A percentile compares a stretch with the other conserved stretches of the same genome.
Evolutionary conservation across 2,888 invertebrate genomes (phyloP).

Genomic region (Heliconius hortense): DNA sequence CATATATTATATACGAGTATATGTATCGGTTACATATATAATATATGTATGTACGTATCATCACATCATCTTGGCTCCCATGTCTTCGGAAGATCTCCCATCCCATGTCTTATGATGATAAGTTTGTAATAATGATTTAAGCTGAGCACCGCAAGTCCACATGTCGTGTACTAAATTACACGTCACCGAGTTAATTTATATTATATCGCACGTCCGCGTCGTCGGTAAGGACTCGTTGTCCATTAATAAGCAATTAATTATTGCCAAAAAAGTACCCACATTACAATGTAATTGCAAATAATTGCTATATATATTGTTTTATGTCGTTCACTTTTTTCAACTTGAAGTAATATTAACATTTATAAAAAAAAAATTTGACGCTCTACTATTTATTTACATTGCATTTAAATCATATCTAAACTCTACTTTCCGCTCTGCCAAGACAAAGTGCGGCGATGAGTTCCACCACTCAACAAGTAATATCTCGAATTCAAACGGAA

Average conservation of each 20-base stretch:
- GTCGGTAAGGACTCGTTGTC: background rate
- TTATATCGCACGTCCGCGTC: conserved; percentile 5
- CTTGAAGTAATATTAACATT: background rate
- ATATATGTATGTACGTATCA: no score
- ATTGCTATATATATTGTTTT: background rate
- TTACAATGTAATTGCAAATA: background rate
- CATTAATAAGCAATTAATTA: conserved; percentile 25
- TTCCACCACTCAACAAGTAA: background rate
- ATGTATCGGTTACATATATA: no score
- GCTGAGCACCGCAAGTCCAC: background rate
- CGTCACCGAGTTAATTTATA: conserved; percentile 10
- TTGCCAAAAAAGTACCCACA: conserved; percentile 9
- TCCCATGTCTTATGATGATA: no score
- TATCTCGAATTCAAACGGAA: background rate
- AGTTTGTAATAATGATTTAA: background rate
- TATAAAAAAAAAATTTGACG: no score
- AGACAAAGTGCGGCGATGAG: background rate
- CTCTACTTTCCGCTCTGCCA: background rate
- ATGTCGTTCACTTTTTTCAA: background rate
- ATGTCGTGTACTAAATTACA: background rate
- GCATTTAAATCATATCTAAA: no score
- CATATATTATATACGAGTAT: no score
- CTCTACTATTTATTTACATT: no score
- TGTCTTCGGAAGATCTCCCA: no score
- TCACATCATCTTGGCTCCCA: no score